phyloP scores from a whole-genome alignment of 53 echinoderm and acorn worm species.

The Luidia sarsii region DNA sequence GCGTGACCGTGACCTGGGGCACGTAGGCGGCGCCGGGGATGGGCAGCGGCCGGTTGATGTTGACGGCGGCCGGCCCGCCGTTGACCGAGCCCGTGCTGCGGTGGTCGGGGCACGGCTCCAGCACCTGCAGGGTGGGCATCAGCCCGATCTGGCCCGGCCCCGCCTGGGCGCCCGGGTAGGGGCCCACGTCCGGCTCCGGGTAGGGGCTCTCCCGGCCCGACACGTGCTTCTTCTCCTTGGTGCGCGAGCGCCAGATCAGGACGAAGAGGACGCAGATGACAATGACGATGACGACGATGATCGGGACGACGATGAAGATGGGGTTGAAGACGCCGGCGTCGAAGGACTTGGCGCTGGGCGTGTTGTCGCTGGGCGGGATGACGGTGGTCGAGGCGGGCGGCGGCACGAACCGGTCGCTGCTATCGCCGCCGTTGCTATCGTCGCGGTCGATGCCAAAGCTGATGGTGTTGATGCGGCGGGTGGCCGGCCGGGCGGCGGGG shows the following conservation, averaged over 20 bases:
- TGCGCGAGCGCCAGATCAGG: constrained; percentile 56
- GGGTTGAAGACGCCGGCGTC: constrained; percentile 27
- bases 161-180: constrained; percentile 63
- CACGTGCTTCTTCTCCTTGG: constrained; percentile 45
- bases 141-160: constrained; percentile 70
- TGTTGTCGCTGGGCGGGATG: constrained; percentile 26
- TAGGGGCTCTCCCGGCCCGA: constrained; percentile 62
- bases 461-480: constrained; percentile 28
- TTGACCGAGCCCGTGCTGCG: constrained; percentile 49
- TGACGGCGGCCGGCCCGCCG: constrained; percentile 65
- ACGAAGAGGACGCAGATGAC: constrained; percentile 60
- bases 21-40: constrained; percentile 66
- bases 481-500: neutral
- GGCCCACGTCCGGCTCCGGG: constrained; percentile 65
- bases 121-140: constrained; percentile 64
- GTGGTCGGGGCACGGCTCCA: constrained; percentile 48
- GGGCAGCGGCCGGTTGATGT: constrained; percentile 55
- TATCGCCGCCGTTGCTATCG: neutral
- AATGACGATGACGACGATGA: constrained; percentile 60
- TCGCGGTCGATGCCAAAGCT: constrained; percentile 1
- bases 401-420: neutral
- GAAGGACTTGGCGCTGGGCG: constrained; percentile 62
- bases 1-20: constrained; percentile 93
- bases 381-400: neutral
- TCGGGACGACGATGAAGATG: constrained; percentile 62